Base-by-base conservation (phyloP, 2,113 vertebrate species). In the Leucosticte australis region DNA sequence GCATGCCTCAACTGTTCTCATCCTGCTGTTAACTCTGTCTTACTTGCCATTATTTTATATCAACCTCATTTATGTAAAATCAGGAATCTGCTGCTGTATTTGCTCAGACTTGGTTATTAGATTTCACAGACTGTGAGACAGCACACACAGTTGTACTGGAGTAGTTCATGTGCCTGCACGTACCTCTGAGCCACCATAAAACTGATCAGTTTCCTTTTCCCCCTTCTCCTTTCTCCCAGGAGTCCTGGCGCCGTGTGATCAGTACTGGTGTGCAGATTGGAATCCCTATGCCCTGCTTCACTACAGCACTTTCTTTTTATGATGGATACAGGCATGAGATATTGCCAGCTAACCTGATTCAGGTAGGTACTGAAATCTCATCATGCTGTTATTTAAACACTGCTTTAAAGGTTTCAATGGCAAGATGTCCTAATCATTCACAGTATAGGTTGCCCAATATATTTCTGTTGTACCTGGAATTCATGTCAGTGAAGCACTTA, bases 261-360 rank as follows among this genome's bases (percentile, higher is more conserved):
- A 98, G 98, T 78, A 98, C 97, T 2, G 99, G 99, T 4, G 98
- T 99, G 47, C 98, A 99, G 97, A 95, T 97, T 8, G 99, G 99
- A 23, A 99, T 99, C 89, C 99, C 99, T 13, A 99, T 99, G 99
- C 99, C 99, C 42, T 99, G 99, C 88, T 99, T 99, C 98, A 99
- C 98, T 87, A 99, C 99, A 0, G 99, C 99, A 7, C 98, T 99
- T 83, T 98, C 99, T 73, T 99, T 99, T 98, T 99, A 99, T 2
- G 99, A 99, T 1, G 99, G 99, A 0, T 99, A 99, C 98, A 98
- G 99, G 69, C 99, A 99, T 2, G 97, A 98, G 39, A 89, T 97
- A 96, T 95, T 99, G 41, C 99, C 99, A 1, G 99, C 99, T 41
- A 99, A 99, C 98, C 98, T 99, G 74, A 98, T 99, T 20, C 99